These are phyloP conservation scores for Rotaria magnacalcarata DNA, from an alignment of 2,888 invertebrate species.

Conservation along the genomic window DNA sequence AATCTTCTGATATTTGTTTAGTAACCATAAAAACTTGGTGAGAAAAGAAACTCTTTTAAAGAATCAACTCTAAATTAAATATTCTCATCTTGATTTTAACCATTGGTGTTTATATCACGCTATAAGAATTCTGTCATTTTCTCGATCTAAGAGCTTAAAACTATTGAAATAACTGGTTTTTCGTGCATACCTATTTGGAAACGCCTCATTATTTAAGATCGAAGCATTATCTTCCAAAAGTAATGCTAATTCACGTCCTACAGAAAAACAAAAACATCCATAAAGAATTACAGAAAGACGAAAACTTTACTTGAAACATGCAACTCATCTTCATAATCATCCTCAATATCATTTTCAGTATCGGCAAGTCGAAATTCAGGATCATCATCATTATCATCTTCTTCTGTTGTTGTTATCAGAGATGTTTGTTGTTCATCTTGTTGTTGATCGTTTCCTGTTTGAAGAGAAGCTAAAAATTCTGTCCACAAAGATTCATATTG, in stretches of 20 bases:
- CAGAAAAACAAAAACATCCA: neutral
- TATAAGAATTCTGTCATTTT: no score
- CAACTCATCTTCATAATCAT: conserved; percentile 7
- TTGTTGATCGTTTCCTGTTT: neutral
- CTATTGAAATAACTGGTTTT: no score
- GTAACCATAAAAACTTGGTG: no score
- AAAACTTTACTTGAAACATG: conserved; percentile 24
- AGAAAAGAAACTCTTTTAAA: no score
- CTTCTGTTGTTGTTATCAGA: neutral
- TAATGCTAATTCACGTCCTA: conserved; percentile 29
- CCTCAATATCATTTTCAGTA: neutral
- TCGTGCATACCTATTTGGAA: neutral
- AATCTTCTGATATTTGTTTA: no score
- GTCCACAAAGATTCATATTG: conserved; percentile 28
- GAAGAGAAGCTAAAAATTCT: conserved; percentile 8
- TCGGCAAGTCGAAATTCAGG: neutral
- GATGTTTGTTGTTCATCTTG: neutral
- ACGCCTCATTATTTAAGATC: neutral
- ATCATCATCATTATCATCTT: conserved; percentile 23
- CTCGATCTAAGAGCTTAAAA: no score
- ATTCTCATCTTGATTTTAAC: no score
- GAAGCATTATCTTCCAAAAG: conserved; percentile 6
- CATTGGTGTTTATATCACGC: no score
- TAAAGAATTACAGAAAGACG: neutral
- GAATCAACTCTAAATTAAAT: no score